Evolutionary conservation across 2,797 vertebrate species (phyloP).

Genomic region (Siniperca undulata): DNA sequence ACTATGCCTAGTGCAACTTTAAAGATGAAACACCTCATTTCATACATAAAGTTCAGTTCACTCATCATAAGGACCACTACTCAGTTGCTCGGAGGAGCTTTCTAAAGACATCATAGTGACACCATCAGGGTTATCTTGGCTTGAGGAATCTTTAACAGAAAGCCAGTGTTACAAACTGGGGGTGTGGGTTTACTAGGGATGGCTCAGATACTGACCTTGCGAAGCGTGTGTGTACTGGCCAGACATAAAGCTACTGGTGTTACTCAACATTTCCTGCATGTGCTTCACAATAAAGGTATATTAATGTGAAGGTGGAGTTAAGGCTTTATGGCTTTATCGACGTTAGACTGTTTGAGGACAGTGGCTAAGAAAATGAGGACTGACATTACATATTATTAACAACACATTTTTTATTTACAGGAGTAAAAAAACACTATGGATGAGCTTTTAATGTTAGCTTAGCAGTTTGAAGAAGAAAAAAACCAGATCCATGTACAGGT

Average conservation of each 20-base stretch:
- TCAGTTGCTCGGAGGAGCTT: background rate
- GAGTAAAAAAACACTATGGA: no score
- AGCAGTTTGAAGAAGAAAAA: no score
- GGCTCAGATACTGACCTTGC: background rate
- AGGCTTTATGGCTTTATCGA: background rate
- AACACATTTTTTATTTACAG: no score
- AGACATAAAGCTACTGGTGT: background rate
- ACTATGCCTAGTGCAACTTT: background rate
- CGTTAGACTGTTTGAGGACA: background rate
- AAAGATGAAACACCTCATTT: background rate
- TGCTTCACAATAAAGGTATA: background rate
- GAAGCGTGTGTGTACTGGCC: no score
- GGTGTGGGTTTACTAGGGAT: no score
- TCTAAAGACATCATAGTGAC: background rate
- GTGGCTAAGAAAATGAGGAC: no score
- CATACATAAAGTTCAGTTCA: background rate
- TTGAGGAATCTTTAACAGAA: background rate
- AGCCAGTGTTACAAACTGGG: background rate
- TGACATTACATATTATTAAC: no score
- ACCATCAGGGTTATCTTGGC: background rate
- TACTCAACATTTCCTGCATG: background rate
- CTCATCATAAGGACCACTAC: background rate
- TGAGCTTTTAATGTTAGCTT: no score
- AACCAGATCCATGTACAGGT: no score
- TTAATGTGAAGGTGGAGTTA: background rate